Conservation (phyloP, 1,140 invertebrate genomes). For the Antheraea mylitta region DNA sequence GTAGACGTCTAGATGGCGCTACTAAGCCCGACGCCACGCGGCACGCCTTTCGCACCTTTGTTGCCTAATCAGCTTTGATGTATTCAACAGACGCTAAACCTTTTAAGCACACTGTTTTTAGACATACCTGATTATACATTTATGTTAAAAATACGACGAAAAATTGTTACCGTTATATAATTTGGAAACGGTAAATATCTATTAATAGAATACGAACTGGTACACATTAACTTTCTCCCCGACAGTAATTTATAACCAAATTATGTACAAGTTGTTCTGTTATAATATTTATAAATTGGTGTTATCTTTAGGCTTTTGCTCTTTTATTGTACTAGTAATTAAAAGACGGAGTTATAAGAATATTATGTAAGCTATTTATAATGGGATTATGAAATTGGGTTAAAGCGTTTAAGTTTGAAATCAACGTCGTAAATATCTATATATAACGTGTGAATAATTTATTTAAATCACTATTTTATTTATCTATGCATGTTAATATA, state of each 20-base stretch:
- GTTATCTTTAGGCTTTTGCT: background rate
- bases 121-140: background rate
- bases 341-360: background rate
- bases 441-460: no score
- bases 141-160: background rate
- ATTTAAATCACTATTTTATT: no score
- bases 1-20: slow-evolving; percentile 75
- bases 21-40: slow-evolving; percentile 48
- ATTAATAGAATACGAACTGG: background rate
- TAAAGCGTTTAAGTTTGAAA: background rate
- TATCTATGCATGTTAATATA: no score
- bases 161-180: background rate
- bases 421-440: background rate
- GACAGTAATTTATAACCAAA: background rate
- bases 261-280: background rate
- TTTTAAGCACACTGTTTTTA: background rate
- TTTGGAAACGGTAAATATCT: background rate
- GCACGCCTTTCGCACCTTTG: slow-evolving; percentile 43
- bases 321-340: background rate
- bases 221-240: background rate
- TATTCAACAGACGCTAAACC: background rate
- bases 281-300: background rate
- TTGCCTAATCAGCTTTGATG: slow-evolving; percentile 26
- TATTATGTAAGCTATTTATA: background rate
- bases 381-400: background rate